Base-by-base conservation (phyloP, 2,888 invertebrate species). In the Drosophila kokeensis region DNA sequence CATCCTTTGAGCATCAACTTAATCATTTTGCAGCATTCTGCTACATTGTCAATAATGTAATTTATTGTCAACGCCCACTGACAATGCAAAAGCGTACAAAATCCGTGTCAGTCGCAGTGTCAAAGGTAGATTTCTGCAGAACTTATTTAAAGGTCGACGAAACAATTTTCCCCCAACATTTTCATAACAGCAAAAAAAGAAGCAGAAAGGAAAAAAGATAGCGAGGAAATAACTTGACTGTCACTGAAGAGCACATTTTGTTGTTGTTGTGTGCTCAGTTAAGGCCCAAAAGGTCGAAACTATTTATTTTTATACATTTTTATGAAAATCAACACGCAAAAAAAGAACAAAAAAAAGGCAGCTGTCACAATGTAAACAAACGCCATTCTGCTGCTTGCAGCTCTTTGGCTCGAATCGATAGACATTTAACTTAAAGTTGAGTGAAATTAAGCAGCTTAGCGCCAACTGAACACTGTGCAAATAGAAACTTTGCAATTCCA, bases 401-500 rank as follows among this genome's bases (percentile, higher is more conserved):
- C 32, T 13, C 5, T 18, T 7, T 38, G 15, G n/a, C 5, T 13
- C 13, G n/a, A 27, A 55, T n/a, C 38, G n/a, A 55, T 55, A n/a
- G 29, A 29, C n/a, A 38, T 38, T 55, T 53, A n/a, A 55, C 27
- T 55, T 55, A n/a, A 55, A 55, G 38, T 38, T 27, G 55, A 55
- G 2, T 29, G 29, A 38, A 38, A 40, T 29, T 38, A 55, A 55
- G 55, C 55, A n/a, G 38, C 55, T 55, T 55, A 38, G 38, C n/a
- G n/a, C 18, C 38, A n/a, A 27, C 27, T 7, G 21, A 13, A 2
- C 15, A 18, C 11, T 36, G 34, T 4, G 18, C 53, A 34, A 13
- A 18, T 24, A 24, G 15, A 36, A 36, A 27, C 27, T 54, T 24
- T 54, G 11, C 18, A 49, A 18, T 5, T 24, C 21, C 24, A 15